These are phyloP conservation scores for Leptopilina drosophilae DNA, from an alignment of 2,888 invertebrate species.

Conservation along the genomic window DNA sequence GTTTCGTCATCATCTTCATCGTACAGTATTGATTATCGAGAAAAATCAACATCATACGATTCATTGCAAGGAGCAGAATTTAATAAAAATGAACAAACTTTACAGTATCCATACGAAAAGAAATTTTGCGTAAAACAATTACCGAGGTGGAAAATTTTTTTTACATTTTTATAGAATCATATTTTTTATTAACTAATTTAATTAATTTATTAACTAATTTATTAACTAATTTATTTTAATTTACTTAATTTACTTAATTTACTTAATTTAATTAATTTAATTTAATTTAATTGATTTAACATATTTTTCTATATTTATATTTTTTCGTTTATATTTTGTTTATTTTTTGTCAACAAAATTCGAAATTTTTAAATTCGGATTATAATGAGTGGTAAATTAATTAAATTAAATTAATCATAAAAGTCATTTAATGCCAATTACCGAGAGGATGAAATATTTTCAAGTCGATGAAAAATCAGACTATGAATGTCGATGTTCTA, in stretches of 20 bases:
- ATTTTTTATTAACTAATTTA: no score
- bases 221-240: no score
- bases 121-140: conserved; percentile 53
- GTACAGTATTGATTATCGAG: neutral
- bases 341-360: no score
- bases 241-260: no score
- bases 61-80: conserved; percentile 53
- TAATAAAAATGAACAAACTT: conserved; percentile 8
- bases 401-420: neutral
- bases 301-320: no score
- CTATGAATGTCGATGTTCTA: conserved; percentile 15
- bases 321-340: no score
- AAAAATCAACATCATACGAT: conserved; percentile 54
- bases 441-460: conserved; percentile 60
- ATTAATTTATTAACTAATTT: no score
- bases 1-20: conserved; percentile 52
- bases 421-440: conserved; percentile 55
- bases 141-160: conserved; percentile 53
- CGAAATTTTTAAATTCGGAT: no score
- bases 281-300: no score
- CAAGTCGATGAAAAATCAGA: conserved; percentile 64
- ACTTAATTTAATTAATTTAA: no score
- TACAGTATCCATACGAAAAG: conserved; percentile 49
- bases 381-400: no score
- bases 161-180: neutral